phyloP scores from a whole-genome alignment of 2,888 invertebrate genomes.

The Hybos culiciformis region DNA sequence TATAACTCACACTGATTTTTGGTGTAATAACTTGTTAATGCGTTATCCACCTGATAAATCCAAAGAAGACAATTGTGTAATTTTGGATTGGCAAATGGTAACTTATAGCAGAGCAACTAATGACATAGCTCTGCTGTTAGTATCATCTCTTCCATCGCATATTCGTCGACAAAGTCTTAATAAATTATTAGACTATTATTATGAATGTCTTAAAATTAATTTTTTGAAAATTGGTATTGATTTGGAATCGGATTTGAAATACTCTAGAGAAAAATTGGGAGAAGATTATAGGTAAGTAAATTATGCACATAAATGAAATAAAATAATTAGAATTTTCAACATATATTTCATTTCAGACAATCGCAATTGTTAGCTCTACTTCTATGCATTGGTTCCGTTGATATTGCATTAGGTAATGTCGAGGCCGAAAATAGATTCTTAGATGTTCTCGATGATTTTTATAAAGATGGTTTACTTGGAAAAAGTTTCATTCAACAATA shows the following conservation, averaged over 20 bases:
- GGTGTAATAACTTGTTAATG: slow-evolving; percentile 68
- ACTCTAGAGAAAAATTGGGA: slow-evolving; percentile 39
- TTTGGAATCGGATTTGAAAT: slow-evolving; percentile 42
- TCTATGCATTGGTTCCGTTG: slow-evolving; percentile 67
- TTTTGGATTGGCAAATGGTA: slow-evolving; percentile 77
- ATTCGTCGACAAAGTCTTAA: slow-evolving; percentile 49
- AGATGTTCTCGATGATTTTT: slow-evolving; percentile 58
- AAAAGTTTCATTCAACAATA: slow-evolving; percentile 2
- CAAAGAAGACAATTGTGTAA: slow-evolving; percentile 44
- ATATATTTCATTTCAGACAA: slow-evolving; percentile 27
- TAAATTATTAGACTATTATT: slow-evolving; percentile 54
- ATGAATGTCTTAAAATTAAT: slow-evolving; percentile 46
- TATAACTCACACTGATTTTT: slow-evolving; percentile 71
- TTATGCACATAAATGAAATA: not conserved
- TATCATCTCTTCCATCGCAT: slow-evolving; percentile 59
- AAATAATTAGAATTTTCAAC: no score
- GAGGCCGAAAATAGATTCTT: slow-evolving; percentile 60
- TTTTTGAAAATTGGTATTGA: slow-evolving; percentile 48
- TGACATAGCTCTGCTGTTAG: slow-evolving; percentile 57
- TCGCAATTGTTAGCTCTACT: slow-evolving; percentile 63
- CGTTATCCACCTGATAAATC: slow-evolving; percentile 36
- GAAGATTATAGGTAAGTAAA: slow-evolving; percentile 37
- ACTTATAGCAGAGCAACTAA: slow-evolving; percentile 64
- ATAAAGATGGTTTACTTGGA: slow-evolving; percentile 52
- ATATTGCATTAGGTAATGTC: slow-evolving; percentile 63